phyloP scores from a whole-genome alignment of 2,888 invertebrate species.

The Lycophotia porphyrea region DNA sequence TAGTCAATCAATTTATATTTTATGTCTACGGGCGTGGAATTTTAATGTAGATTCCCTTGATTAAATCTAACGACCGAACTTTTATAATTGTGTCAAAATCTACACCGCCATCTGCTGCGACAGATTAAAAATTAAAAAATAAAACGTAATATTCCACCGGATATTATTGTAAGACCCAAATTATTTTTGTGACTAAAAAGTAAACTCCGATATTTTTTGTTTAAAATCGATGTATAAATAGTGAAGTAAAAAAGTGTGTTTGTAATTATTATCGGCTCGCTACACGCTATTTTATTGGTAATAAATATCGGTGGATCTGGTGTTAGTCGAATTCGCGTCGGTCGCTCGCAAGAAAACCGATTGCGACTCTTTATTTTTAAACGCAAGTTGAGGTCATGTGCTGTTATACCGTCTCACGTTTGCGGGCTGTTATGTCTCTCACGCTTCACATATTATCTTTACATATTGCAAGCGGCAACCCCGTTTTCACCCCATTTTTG shows the following conservation, averaged over 20 bases:
- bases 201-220: constrained; percentile 73
- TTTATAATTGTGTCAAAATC: constrained; percentile 74
- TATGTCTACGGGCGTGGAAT: constrained; percentile 27
- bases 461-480: constrained; percentile 29
- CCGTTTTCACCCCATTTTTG: not conserved
- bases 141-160: constrained; percentile 80
- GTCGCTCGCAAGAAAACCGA: constrained; percentile 71
- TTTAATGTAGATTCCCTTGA: constrained; percentile 30
- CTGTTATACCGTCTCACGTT: constrained; percentile 64
- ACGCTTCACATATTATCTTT: constrained; percentile 23
- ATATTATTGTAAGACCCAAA: constrained; percentile 82
- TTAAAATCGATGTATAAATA: constrained; percentile 73
- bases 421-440: constrained; percentile 44
- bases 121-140: constrained; percentile 81
- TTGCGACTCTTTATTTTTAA: constrained; percentile 80
- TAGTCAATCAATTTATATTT: constrained; percentile 63
- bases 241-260: constrained; percentile 71
- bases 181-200: constrained; percentile 75
- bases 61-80: constrained; percentile 45
- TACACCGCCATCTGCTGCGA: constrained; percentile 81
- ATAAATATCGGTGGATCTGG: constrained; percentile 85
- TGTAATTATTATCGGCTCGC: constrained; percentile 75
- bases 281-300: constrained; percentile 82
- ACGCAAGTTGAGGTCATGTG: constrained; percentile 76
- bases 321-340: constrained; percentile 74